Conservation (phyloP, 2,888 invertebrate species). For the Callinectes sapidus region DNA sequence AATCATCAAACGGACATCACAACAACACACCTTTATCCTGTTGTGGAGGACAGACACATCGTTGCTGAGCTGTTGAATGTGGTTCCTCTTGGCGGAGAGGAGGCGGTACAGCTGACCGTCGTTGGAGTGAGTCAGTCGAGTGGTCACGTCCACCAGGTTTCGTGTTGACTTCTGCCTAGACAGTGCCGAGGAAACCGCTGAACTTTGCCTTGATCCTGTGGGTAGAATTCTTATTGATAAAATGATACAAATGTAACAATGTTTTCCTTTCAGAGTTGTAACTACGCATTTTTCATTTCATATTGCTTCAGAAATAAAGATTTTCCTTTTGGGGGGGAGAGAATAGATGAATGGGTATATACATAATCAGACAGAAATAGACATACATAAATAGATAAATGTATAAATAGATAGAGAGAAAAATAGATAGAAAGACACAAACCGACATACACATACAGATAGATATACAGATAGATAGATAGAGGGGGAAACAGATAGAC, state of each 20-base stretch:
- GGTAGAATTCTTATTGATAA: neutral
- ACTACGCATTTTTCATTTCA: neutral
- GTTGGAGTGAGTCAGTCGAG: conserved; percentile 50
- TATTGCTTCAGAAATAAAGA: neutral
- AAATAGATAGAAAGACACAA: too few species aligned
- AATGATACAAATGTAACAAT: neutral
- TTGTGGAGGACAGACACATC: conserved; percentile 65
- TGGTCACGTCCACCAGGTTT: conserved; percentile 64
- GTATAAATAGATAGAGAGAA: too few species aligned
- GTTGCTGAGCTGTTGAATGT: conserved; percentile 69
- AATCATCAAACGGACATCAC: neutral
- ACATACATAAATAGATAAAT: too few species aligned
- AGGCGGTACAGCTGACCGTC: conserved; percentile 70
- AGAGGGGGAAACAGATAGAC: too few species aligned
- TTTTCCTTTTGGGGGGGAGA: neutral
- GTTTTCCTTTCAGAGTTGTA: neutral
- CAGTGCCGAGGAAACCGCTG: conserved; percentile 49
- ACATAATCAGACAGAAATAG: too few species aligned
- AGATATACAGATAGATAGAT: too few species aligned
- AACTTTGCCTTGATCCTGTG: conserved; percentile 52
- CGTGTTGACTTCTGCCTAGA: conserved; percentile 61
- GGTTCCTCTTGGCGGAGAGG: conserved; percentile 72
- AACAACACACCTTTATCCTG: conserved; percentile 65
- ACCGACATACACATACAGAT: too few species aligned
- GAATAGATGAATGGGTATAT: too few species aligned